Percentiles rank a stretch among this genome's conserved stretches.
These are phyloP conservation scores for Heliothis virescens DNA, from an alignment of 1,140 invertebrate species.

Conservation along the genomic window DNA sequence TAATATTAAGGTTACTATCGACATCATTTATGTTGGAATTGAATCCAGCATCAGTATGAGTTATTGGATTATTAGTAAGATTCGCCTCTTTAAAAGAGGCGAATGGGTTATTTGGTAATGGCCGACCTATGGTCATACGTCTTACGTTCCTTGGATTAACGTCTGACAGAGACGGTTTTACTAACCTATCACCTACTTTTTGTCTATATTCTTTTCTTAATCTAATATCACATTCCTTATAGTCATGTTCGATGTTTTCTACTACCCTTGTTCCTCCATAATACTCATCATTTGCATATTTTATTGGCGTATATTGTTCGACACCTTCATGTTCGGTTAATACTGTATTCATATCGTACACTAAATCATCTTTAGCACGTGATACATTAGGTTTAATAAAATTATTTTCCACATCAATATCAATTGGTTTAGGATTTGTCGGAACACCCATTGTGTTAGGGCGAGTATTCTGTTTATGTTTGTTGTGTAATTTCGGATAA, in stretches of 20 bases:
- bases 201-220: slow-evolving; percentile 63
- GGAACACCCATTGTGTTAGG: not conserved
- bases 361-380: slow-evolving; percentile 2
- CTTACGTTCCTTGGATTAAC: slow-evolving; percentile 69
- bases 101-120: slow-evolving; percentile 5
- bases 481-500: not conserved
- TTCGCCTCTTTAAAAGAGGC: not conserved
- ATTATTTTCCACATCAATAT: not conserved
- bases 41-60: not conserved
- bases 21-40: not conserved
- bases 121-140: slow-evolving; percentile 63
- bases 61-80: not conserved
- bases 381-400: not conserved
- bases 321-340: not conserved
- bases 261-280: not conserved
- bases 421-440: not conserved
- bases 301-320: not conserved
- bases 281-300: not conserved
- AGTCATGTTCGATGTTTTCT: not conserved
- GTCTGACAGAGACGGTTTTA: slow-evolving; percentile 55
- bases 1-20: not conserved
- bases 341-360: not conserved
- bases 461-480: not conserved
- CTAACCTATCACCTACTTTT: slow-evolving; percentile 60
- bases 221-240: slow-evolving; percentile 58